Conservation (phyloP, 2,888 invertebrate species). For the Luperina nickerlii region DNA sequence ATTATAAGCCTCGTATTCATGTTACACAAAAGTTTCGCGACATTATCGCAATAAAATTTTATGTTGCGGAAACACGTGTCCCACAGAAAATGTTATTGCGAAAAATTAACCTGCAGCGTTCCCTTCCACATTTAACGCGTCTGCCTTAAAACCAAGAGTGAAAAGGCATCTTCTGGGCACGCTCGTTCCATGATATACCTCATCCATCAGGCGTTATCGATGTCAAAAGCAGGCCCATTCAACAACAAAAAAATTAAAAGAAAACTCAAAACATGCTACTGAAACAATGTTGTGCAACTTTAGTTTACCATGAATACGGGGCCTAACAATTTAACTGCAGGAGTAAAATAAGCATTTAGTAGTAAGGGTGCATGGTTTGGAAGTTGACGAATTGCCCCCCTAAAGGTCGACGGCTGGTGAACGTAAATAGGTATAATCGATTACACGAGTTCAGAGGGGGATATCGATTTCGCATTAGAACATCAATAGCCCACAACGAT, state of each 20-base stretch:
- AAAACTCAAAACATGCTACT: not conserved
- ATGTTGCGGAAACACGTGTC: not conserved
- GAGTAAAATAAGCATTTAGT: not conserved
- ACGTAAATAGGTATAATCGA: conserved; percentile 8
- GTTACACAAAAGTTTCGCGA: not conserved
- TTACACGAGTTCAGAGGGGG: not conserved
- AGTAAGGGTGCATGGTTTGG: not conserved
- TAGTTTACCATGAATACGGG: not conserved
- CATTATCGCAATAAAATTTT: not conserved
- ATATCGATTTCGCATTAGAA: conserved; percentile 14
- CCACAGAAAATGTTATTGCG: not conserved
- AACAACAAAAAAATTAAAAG: no score
- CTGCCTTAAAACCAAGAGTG: no score
- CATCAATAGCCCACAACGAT: not conserved
- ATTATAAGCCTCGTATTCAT: not conserved
- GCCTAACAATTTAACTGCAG: not conserved
- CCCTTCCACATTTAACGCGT: not conserved
- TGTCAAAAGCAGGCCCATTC: not conserved
- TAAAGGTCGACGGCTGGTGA: not conserved
- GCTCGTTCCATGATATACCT: no score
- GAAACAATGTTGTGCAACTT: not conserved
- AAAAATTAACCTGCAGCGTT: not conserved
- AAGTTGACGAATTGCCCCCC: not conserved
- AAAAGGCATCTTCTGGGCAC: no score
- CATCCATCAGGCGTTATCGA: not conserved